Conservation (phyloP, 2,888 invertebrate genomes). For the Tridacna crocea region DNA sequence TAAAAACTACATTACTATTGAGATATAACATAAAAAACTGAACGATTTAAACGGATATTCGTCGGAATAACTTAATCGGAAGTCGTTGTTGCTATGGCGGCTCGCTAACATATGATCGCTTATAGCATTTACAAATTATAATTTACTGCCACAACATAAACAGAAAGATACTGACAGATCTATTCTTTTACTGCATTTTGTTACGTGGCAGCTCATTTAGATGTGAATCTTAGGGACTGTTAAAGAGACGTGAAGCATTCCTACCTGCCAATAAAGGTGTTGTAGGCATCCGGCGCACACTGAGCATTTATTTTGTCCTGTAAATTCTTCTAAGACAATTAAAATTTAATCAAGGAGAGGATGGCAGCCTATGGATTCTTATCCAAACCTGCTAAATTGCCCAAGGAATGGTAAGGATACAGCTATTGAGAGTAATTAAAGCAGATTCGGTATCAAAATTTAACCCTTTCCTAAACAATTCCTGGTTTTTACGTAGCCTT, state of each 20-base stretch:
- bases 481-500: no score
- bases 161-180: neutral
- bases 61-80: constrained; percentile 7
- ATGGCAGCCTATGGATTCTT: constrained; percentile 77
- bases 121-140: constrained; percentile 38
- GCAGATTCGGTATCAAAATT: neutral
- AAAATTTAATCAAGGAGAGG: constrained; percentile 13
- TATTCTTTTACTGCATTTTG: no score
- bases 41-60: no score
- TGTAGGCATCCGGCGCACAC: neutral
- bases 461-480: no score
- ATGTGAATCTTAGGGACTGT: no score
- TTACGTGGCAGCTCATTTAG: no score
- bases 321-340: neutral
- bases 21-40: no score
- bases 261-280: neutral
- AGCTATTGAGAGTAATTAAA: neutral
- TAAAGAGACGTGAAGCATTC: no score
- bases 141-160: neutral
- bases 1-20: no score
- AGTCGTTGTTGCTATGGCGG: constrained; percentile 47
- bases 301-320: neutral
- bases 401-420: constrained; percentile 76
- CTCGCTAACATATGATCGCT: constrained; percentile 53
- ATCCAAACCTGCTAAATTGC: constrained; percentile 75